These are phyloP conservation scores for Mungos mungo DNA, from an alignment of 2,113 vertebrate genomes.

Conservation along the genomic window DNA sequence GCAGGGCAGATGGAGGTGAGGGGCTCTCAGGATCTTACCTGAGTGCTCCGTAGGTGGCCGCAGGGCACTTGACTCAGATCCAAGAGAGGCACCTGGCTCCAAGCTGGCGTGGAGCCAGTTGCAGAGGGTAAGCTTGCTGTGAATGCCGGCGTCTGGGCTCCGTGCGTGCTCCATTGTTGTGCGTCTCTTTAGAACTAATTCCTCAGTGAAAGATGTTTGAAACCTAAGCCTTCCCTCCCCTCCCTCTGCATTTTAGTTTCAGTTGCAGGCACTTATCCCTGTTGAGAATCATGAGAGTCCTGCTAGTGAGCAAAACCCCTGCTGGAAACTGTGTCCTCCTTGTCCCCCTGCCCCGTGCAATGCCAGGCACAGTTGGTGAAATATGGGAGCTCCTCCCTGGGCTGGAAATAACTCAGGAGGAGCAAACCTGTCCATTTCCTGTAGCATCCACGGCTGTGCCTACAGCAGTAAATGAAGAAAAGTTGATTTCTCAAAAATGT, in stretches of 20 bases:
- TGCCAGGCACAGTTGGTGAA: background rate
- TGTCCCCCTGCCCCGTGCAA: background rate
- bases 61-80: slow-evolving; percentile 86
- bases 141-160: slow-evolving; percentile 83
- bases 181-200: slow-evolving; percentile 85
- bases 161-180: slow-evolving; percentile 81
- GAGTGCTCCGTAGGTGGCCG: slow-evolving; percentile 86
- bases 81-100: slow-evolving; percentile 89
- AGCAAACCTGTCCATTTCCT: background rate
- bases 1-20: slow-evolving; percentile 81
- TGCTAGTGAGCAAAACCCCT: slow-evolving; percentile 57
- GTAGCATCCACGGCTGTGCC: background rate
- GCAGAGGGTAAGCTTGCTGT: slow-evolving; percentile 79
- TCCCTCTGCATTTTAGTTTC: slow-evolving; percentile 69
- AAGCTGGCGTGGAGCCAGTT: slow-evolving; percentile 83
- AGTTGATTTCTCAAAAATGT: background rate
- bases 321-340: slow-evolving; percentile 49
- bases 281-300: slow-evolving; percentile 64
- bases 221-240: slow-evolving; percentile 81
- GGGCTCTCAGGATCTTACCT: slow-evolving; percentile 82
- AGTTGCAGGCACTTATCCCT: slow-evolving; percentile 81
- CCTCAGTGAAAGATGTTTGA: slow-evolving; percentile 85
- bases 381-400: background rate
- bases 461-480: background rate
- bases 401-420: background rate